Evolutionary conservation across 2,113 vertebrate genomes (phyloP).

Genomic region (Papio anubis): DNA sequence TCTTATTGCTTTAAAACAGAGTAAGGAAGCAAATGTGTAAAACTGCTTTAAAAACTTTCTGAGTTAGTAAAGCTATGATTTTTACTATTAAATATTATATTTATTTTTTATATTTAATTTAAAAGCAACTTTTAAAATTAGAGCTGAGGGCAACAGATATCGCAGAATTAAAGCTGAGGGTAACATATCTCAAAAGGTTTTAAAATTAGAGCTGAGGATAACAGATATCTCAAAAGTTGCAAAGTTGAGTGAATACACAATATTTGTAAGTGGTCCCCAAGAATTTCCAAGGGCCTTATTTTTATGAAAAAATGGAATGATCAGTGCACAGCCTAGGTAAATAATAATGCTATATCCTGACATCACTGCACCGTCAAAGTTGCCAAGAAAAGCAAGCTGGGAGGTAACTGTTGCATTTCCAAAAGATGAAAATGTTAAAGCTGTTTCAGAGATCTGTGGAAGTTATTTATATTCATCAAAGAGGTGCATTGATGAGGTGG

Average conservation of each 20-base stretch:
- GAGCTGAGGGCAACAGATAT: no score
- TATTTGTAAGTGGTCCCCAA: not conserved
- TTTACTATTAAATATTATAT: no score
- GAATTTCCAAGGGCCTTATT: not conserved
- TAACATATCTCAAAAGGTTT: not conserved
- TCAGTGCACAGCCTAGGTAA: not conserved
- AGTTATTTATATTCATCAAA: not conserved
- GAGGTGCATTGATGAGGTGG: not conserved
- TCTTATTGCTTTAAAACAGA: not conserved
- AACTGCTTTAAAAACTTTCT: not conserved
- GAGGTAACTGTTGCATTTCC: conserved; percentile 1
- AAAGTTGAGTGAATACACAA: not conserved
- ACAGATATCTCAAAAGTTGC: not conserved
- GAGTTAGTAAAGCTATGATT: not conserved
- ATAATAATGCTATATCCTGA: conserved; percentile 29
- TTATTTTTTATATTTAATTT: no score
- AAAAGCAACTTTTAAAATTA: no score
- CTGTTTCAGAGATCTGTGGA: not conserved
- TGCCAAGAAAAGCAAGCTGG: not conserved
- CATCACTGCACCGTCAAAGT: not conserved
- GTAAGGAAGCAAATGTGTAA: not conserved
- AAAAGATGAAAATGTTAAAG: conserved; percentile 40
- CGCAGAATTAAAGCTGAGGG: no score
- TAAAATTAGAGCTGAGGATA: not conserved
- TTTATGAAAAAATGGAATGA: not conserved